Evolutionary conservation across 1,140 invertebrate genomes (phyloP).

Genomic region (Drosophila saltans): DNA sequence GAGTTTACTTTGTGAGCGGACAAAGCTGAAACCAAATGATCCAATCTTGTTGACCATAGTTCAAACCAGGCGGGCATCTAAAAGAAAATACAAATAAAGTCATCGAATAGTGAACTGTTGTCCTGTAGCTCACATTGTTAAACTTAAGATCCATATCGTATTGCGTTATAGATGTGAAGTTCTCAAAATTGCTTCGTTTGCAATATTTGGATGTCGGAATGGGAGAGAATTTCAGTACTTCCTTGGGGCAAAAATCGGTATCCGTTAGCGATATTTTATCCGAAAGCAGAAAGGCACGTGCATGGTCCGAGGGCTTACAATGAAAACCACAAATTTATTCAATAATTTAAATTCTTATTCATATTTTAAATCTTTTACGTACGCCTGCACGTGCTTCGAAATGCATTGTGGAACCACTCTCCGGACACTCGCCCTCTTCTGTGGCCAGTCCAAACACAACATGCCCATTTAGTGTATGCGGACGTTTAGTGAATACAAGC

Average conservation of each 20-base stretch:
- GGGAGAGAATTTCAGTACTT: conserved; percentile 79
- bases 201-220: conserved; percentile 80
- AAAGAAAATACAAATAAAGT: not conserved
- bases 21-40: conserved; percentile 77
- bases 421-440: conserved; percentile 63
- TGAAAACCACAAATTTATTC: not conserved
- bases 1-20: conserved; percentile 72
- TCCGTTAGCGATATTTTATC: conserved; percentile 74
- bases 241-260: conserved; percentile 79
- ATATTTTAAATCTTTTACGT: conserved; percentile 35
- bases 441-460: conserved; percentile 71
- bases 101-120: not conserved
- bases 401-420: conserved; percentile 60
- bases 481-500: conserved; percentile 79
- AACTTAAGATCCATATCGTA: conserved; percentile 80
- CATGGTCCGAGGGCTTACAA: conserved; percentile 75
- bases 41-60: conserved; percentile 73
- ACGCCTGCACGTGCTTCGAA: conserved; percentile 75
- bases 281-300: conserved; percentile 68
- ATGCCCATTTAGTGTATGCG: conserved; percentile 74
- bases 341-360: not conserved
- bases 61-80: conserved; percentile 82
- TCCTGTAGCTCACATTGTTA: conserved; percentile 58
- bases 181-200: conserved; percentile 80
- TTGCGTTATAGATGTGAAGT: conserved; percentile 78